phyloP scores from a whole-genome alignment of 2,888 invertebrate genomes.

The Entomobrya multifasciata region DNA sequence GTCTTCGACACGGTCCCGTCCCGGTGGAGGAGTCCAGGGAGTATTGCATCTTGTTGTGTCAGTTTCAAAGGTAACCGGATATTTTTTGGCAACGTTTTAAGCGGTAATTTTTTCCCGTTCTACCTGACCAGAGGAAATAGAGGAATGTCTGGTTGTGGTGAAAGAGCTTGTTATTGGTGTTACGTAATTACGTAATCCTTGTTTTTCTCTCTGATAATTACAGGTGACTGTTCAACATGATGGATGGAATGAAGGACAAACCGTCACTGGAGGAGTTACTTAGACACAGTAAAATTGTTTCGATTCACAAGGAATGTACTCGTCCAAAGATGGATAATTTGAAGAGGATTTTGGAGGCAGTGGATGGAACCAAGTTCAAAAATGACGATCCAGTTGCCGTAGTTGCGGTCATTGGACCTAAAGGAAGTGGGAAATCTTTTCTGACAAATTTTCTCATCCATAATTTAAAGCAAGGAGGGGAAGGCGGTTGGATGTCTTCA shows the following conservation, averaged over 20 bases:
- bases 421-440: slow-evolving; percentile 28
- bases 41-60: too few relatives aligned
- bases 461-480: not conserved
- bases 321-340: not conserved
- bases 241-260: not conserved
- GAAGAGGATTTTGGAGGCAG: not conserved
- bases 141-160: too few relatives aligned
- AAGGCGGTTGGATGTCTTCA: slow-evolving; percentile 35
- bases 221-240: too few relatives aligned
- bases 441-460: slow-evolving; percentile 44
- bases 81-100: too few relatives aligned
- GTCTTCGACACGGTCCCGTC: too few relatives aligned
- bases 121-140: too few relatives aligned
- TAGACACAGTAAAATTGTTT: slow-evolving; percentile 1
- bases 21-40: too few relatives aligned
- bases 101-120: too few relatives aligned
- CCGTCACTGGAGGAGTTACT: not conserved
- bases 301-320: not conserved
- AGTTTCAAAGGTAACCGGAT: too few relatives aligned
- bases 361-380: not conserved
- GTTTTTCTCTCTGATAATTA: too few relatives aligned
- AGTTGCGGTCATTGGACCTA: slow-evolving; percentile 47
- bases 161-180: too few relatives aligned
- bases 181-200: too few relatives aligned
- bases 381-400: slow-evolving; percentile 26